Percentiles rank a stretch among this genome's conserved stretches.
These are phyloP conservation scores for Catocala sponsa DNA, from an alignment of 2,888 invertebrate species.

Conservation along the genomic window DNA sequence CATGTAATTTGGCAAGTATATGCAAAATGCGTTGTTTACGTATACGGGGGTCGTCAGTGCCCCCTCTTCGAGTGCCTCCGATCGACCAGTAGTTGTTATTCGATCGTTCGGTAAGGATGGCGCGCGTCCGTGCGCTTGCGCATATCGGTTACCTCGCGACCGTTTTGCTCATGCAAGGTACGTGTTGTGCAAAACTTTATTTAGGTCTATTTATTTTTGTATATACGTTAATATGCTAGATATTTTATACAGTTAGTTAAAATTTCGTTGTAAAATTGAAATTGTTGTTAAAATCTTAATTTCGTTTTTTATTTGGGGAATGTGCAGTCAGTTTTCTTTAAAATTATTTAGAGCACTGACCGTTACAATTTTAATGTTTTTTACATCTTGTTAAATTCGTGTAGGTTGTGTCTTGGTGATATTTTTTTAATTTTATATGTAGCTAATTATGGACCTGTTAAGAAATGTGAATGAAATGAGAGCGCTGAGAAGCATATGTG, in stretches of 20 bases:
- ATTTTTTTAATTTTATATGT: no score
- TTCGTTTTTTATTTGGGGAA: no score
- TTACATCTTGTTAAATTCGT: no score
- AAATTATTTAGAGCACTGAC: no score
- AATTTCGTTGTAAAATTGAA: no score
- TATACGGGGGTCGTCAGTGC: conserved; percentile 37
- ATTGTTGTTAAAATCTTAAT: no score
- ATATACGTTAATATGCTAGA: conserved; percentile 13
- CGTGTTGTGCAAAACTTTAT: conserved; percentile 33
- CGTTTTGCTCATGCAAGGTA: conserved; percentile 55
- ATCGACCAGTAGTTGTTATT: conserved; percentile 25
- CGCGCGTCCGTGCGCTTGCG: conserved; percentile 44
- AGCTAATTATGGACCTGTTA: no score
- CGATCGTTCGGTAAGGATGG: conserved; percentile 60
- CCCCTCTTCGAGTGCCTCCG: conserved; percentile 34
- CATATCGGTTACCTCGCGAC: conserved; percentile 42
- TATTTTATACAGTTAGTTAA: conserved; percentile 4
- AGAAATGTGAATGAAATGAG: no score
- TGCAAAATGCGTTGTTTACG: conserved; percentile 34
- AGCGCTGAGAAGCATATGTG: no score
- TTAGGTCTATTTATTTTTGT: conserved; percentile 21
- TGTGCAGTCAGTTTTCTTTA: no score
- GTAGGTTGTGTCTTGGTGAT: no score
- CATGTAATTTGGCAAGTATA: conserved; percentile 42
- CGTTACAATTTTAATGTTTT: no score